Conservation (phyloP, 2,113 vertebrate species). For the Macrotis lagotis region DNA sequence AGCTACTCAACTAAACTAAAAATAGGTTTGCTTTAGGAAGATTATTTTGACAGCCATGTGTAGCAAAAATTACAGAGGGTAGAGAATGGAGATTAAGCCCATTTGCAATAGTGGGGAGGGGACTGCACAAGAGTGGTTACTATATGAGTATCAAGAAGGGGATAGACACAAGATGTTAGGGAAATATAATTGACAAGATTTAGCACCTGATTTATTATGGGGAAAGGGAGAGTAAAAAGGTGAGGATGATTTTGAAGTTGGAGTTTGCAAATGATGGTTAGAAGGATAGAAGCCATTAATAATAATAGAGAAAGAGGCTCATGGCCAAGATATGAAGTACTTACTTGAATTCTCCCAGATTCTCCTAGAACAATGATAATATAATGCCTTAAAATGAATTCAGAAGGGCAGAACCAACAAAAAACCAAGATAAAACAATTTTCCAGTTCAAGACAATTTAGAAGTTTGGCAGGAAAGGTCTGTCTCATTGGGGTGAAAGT, state of each 20-base stretch:
- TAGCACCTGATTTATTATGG: background rate
- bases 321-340: too few species aligned
- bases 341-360: too few species aligned
- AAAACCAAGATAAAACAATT: too few species aligned
- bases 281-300: background rate
- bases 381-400: too few species aligned
- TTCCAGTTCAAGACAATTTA: too few species aligned
- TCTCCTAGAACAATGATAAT: too few species aligned
- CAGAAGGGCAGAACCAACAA: too few species aligned
- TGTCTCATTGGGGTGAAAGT: too few species aligned
- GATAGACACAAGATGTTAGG: background rate
- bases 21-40: background rate
- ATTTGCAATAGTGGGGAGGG: background rate
- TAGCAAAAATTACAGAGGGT: background rate
- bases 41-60: background rate
- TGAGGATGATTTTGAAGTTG: background rate
- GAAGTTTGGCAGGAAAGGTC: too few species aligned
- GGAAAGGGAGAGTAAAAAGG: background rate
- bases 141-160: background rate
- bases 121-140: background rate
- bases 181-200: background rate
- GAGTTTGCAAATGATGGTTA: background rate
- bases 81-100: background rate
- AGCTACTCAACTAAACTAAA: background rate
- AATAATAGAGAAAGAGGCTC: background rate